phyloP scores from a whole-genome alignment of 2,888 invertebrate species.

The Sesamia inferens region DNA sequence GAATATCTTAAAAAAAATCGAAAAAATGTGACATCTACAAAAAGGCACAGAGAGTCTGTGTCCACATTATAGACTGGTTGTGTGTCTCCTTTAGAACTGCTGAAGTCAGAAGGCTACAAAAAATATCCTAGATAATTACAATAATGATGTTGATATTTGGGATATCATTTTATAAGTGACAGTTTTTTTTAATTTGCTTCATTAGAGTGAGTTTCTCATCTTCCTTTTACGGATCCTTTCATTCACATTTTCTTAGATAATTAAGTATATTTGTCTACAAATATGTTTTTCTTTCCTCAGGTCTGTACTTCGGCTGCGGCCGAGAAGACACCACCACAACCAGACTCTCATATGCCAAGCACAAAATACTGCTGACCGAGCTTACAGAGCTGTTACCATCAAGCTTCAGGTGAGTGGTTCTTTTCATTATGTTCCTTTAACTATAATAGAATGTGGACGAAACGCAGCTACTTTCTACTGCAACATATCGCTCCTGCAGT shows the following conservation, averaged over 20 bases:
- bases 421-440: not conserved
- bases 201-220: not conserved
- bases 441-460: not conserved
- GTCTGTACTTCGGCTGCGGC: conserved; percentile 95
- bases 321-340: conserved; percentile 96
- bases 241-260: not conserved
- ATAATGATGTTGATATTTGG: not conserved
- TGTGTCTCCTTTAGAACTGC: not conserved
- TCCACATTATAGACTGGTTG: no score
- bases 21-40: no score
- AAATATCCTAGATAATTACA: not conserved
- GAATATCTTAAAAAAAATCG: no score
- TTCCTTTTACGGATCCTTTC: not conserved
- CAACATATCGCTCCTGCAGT: no score
- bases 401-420: conserved; percentile 92
- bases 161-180: not conserved
- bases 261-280: not conserved
- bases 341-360: conserved; percentile 97
- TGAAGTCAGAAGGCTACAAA: no score
- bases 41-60: no score
- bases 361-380: conserved; percentile 96
- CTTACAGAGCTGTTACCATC: conserved; percentile 94
- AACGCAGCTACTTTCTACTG: no score
- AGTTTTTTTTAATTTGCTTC: not conserved
- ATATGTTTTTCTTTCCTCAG: conserved; percentile 23